A percentile compares a stretch with the other conserved stretches of the same genome.
phyloP scores from a whole-genome alignment of 1,140 invertebrate genomes.

The Coptotermes formosanus region DNA sequence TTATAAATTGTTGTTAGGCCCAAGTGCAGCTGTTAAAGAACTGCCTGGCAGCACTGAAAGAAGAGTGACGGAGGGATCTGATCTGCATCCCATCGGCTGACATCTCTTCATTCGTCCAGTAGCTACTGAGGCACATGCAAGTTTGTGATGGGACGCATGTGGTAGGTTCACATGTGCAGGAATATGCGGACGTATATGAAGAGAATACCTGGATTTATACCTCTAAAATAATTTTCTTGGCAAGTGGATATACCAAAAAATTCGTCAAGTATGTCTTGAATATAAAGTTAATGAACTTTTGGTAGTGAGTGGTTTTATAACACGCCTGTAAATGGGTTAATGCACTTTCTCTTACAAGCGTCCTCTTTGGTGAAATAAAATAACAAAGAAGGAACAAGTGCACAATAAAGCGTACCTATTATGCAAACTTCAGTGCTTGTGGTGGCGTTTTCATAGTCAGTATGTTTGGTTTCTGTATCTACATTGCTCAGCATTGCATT shows the following conservation, averaged over 20 bases:
- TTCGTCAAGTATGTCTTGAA: neutral
- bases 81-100: neutral
- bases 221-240: neutral
- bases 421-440: neutral
- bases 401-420: neutral
- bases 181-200: neutral
- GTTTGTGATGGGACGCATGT: neutral
- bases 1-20: constrained; percentile 46
- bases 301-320: neutral
- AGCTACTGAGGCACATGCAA: neutral
- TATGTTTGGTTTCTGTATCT: neutral
- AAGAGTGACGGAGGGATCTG: constrained; percentile 49
- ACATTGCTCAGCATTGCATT: neutral
- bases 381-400: neutral
- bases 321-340: neutral
- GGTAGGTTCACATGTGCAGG: neutral
- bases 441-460: neutral
- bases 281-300: neutral
- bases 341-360: neutral
- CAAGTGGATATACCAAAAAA: neutral
- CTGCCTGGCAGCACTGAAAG: constrained; percentile 56
- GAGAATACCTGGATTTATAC: neutral
- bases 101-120: constrained; percentile 30
- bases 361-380: neutral
- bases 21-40: constrained; percentile 63